Evolutionary conservation across 2,797 vertebrate genomes (phyloP), one percentile per base, ranked within the genome.

Genomic region (Psittacula derbiana): DNA sequence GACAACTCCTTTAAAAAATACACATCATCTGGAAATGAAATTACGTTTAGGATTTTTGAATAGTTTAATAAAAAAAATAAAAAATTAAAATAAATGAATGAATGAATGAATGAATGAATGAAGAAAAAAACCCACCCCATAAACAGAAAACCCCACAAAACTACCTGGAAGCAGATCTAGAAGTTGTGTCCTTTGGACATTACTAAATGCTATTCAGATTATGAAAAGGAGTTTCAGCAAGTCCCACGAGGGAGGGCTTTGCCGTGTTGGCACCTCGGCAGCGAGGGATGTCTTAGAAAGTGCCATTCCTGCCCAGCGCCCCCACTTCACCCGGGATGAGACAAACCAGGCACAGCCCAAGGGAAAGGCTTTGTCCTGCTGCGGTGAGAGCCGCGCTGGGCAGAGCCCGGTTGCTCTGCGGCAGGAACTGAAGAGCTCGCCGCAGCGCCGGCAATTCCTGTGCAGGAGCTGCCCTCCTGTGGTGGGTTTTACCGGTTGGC

Each of bases 381-480:
- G 4, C 12, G 20, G 4, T 6, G 8, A 11, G 18, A 8, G 3
- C 16, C 12, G 3, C 28, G 12, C 25, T 11, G 12, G 2, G 8
- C 38, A 3, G 30, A 36, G 65, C 21, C 44, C 8, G 19, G 9
- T 7, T 1, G 1, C 19, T 31, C 25, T 3, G 1, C 12, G 8
- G 66, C 60, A 10, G 67, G 15, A 17, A 7, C 3, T 1, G 46
- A 25, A 1, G 18, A n/a, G 57, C n/a, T 8, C 38, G 2, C 50
- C 13, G 33, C 30, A 2, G 43, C 27, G 15, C 75, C 18, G 80
- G 2, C 74, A 12, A 88, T 97, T 91, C 53, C 78, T 66, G 65
- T 79, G 58, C n/a, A 65, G 85, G 53, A 85, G 97, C 96, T 95
- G 97, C 97, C 96, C 97, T 95, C 98, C 95, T 5, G 95, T 95